These are phyloP conservation scores for Desmodus rotundus DNA, from an alignment of 2,113 vertebrate species.

Conservation along the genomic window DNA sequence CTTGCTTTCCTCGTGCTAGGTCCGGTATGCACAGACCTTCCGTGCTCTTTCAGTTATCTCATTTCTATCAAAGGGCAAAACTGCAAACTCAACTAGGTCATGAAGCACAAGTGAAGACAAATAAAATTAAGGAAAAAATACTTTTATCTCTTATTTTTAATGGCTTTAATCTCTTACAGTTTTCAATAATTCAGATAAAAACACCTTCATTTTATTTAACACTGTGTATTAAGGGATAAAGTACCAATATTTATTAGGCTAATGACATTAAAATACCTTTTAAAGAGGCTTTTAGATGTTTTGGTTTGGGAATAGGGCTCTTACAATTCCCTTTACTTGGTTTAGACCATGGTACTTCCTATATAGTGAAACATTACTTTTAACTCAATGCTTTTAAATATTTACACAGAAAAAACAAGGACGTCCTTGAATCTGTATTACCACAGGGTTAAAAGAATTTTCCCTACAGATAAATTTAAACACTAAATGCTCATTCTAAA, in stretches of 20 bases:
- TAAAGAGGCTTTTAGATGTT: not conserved
- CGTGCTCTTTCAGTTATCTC: not conserved
- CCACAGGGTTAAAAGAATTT: not conserved
- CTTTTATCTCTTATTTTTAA: not conserved
- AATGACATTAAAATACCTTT: not conserved
- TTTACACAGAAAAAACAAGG: constrained; percentile 25
- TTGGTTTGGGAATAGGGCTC: not conserved
- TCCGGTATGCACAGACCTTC: not conserved
- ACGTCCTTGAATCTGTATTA: not conserved
- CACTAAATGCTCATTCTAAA: constrained; percentile 21
- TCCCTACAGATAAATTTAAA: not conserved
- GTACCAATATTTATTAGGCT: not conserved
- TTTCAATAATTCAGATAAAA: constrained; percentile 4
- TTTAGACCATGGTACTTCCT: not conserved
- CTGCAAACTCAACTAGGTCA: not conserved
- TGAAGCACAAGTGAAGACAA: not conserved
- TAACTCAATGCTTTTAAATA: constrained; percentile 5
- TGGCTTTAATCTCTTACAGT: not conserved
- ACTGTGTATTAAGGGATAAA: not conserved
- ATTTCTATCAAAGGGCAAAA: not conserved
- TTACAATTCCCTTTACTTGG: constrained; percentile 11
- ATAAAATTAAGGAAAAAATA: not conserved
- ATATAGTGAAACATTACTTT: not conserved
- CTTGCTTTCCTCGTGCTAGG: not conserved
- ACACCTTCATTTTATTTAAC: constrained; percentile 15